Conservation (phyloP, 2,888 invertebrate genomes). For the Ectemnius lituratus region DNA sequence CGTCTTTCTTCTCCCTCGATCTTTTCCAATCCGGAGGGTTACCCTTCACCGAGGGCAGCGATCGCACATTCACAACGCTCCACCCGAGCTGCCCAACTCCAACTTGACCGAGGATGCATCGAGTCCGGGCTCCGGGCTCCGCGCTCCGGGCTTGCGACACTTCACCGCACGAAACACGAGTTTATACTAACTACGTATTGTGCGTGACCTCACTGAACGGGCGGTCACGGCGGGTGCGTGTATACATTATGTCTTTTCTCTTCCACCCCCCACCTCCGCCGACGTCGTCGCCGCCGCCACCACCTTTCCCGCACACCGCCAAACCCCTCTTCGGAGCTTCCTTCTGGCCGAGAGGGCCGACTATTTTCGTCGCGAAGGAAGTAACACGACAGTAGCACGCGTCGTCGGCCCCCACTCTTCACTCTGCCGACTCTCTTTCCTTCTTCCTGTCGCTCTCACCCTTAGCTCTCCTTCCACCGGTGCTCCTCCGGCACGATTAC, state of each 20-base stretch:
- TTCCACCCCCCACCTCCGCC: background rate
- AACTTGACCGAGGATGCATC: constrained; percentile 24
- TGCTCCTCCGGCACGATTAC: constrained; percentile 12
- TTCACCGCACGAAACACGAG: constrained; percentile 17
- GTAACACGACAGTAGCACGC: constrained; percentile 56
- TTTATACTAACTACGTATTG: constrained; percentile 35
- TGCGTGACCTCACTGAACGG: constrained; percentile 33
- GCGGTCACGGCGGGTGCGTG: constrained; percentile 34
- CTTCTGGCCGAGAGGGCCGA: constrained; percentile 35
- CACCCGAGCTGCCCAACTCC: background rate
- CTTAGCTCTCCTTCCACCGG: constrained; percentile 29
- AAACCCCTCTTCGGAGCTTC: constrained; percentile 14
- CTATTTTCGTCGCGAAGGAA: constrained; percentile 62
- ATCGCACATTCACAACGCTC: background rate
- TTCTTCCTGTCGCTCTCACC: constrained; percentile 39
- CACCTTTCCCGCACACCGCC: constrained; percentile 16
- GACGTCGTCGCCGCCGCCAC: constrained; percentile 24
- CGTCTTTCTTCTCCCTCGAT: background rate
- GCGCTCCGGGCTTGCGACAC: constrained; percentile 5
- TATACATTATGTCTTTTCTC: constrained; percentile 35
- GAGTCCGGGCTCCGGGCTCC: background rate
- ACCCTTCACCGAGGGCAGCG: background rate
- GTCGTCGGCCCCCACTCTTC: constrained; percentile 52
- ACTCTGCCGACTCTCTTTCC: constrained; percentile 46
- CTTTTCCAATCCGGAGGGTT: background rate